phyloP scores from a whole-genome alignment of 2,888 invertebrate species.

The Diadegma fenestrale region DNA sequence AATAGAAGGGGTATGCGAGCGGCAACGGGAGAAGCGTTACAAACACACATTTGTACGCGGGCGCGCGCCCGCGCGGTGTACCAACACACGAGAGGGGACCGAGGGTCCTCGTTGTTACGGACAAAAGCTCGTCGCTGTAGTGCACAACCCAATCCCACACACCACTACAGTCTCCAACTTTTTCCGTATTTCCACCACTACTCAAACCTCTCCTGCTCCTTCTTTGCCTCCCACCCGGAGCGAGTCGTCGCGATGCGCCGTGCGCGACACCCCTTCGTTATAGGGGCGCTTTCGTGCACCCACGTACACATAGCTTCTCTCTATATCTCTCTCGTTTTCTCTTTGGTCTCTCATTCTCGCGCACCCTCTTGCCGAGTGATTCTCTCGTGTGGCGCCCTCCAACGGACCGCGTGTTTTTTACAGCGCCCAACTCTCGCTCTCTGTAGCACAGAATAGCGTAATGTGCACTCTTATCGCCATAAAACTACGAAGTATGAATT shows the following conservation, averaged over 20 bases:
- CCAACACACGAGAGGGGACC: conserved; percentile 14
- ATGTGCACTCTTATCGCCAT: background rate
- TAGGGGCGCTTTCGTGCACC: conserved; percentile 38
- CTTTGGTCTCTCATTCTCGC: conserved; percentile 3
- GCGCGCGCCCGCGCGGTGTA: too few relatives aligned
- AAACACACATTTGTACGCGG: conserved; percentile 39
- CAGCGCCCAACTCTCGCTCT: background rate
- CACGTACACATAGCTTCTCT: conserved; percentile 19
- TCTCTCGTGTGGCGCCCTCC: conserved; percentile 34
- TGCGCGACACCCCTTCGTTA: conserved; percentile 60
- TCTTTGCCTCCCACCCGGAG: conserved; percentile 1
- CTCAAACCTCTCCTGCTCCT: conserved; percentile 25
- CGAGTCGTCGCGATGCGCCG: conserved; percentile 50
- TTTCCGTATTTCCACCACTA: conserved; percentile 37
- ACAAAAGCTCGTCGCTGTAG: conserved; percentile 34
- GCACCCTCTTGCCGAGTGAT: background rate
- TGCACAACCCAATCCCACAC: background rate
- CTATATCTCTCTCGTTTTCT: conserved; percentile 7
- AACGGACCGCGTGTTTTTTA: conserved; percentile 28
- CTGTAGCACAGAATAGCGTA: background rate
- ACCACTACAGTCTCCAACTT: conserved; percentile 17
- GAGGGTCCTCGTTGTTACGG: conserved; percentile 37
- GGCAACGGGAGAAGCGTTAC: conserved; percentile 30
- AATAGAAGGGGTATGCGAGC: background rate
- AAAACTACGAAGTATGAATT: conserved; percentile 8